These are phyloP conservation scores for Urocolius indicus DNA, from an alignment of 2,113 vertebrate genomes.

Conservation along the genomic window DNA sequence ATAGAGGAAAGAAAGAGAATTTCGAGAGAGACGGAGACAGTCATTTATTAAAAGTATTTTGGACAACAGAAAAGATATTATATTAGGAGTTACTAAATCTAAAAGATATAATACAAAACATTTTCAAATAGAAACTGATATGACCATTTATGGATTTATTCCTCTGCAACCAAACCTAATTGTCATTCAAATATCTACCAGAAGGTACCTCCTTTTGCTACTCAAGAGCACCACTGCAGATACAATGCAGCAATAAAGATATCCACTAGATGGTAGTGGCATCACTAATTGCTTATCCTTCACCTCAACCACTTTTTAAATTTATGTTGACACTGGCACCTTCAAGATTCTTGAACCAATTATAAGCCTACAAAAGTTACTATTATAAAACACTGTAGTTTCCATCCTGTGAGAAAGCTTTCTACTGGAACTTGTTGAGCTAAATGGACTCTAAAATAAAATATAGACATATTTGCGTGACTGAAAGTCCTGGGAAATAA, in stretches of 20 bases:
- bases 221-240: neutral
- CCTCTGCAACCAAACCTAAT: neutral
- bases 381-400: neutral
- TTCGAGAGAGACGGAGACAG: neutral
- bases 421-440: neutral
- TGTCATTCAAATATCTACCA: neutral
- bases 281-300: neutral
- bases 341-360: neutral
- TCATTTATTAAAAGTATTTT: neutral
- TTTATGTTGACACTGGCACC: neutral
- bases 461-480: neutral
- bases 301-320: neutral
- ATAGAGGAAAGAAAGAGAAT: neutral
- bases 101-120: neutral
- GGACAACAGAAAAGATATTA: neutral
- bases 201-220: neutral
- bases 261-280: constrained; percentile 41
- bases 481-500: neutral
- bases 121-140: neutral
- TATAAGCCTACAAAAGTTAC: neutral
- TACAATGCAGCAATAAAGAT: neutral
- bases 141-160: neutral
- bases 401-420: neutral
- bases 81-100: neutral
- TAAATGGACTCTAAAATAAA: neutral